phyloP scores from a whole-genome alignment of 2,888 invertebrate genomes.

The Tanaodytes sp. region DNA sequence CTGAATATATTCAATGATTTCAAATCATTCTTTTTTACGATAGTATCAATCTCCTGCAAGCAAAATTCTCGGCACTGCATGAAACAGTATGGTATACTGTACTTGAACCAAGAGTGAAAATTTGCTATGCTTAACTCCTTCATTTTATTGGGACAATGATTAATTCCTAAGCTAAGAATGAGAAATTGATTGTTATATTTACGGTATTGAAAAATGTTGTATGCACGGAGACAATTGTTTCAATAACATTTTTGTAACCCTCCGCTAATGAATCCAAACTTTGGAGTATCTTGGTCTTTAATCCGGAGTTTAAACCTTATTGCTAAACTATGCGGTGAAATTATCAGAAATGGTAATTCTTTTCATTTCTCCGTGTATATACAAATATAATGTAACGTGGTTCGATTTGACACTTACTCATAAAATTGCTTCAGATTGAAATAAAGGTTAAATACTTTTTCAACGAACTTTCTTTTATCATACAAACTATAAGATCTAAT shows the following conservation, averaged over 20 bases:
- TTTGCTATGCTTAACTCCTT: neutral
- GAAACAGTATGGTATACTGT: slow-evolving; percentile 13
- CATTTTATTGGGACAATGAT: slow-evolving; percentile 7
- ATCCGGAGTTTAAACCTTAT: no score
- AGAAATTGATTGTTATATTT: no score
- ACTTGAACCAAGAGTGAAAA: slow-evolving; percentile 15
- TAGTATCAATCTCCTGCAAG: slow-evolving; percentile 3
- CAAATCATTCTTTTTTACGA: slow-evolving; percentile 2
- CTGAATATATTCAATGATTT: slow-evolving; percentile 12
- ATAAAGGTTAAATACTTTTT: slow-evolving; percentile 15
- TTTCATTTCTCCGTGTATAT: neutral
- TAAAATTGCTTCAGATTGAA: slow-evolving; percentile 7
- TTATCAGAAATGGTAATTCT: no score
- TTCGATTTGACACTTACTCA: slow-evolving; percentile 21
- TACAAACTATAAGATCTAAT: neutral
- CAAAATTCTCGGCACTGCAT: slow-evolving; percentile 4
- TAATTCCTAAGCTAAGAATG: slow-evolving; percentile 9
- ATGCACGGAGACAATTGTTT: no score
- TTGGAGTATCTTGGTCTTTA: no score
- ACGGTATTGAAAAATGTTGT: no score
- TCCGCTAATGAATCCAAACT: no score
- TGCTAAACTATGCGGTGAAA: no score
- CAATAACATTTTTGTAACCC: no score
- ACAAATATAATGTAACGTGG: neutral
- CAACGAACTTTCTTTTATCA: neutral